phyloP scores from a whole-genome alignment of 92 coral and sea anemone genomes.

The Bergia puertoricense region DNA sequence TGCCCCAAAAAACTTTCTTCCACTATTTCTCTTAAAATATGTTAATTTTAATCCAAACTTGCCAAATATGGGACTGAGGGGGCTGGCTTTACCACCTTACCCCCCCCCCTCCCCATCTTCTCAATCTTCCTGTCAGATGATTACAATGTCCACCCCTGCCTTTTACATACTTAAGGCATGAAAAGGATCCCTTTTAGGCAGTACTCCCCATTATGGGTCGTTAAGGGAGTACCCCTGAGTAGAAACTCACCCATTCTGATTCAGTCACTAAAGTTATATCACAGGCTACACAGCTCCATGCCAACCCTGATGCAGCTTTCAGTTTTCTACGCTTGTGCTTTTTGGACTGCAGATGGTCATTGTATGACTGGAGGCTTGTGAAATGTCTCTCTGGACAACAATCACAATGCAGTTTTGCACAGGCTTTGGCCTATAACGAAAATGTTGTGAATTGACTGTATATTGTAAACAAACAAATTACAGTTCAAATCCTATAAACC shows the following conservation, averaged over 20 bases:
- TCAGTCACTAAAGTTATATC: slow-evolving; percentile 59
- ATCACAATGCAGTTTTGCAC: slow-evolving; percentile 59
- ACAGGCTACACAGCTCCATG: slow-evolving; percentile 70
- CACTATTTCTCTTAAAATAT: no score
- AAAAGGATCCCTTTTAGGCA: neutral
- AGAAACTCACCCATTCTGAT: slow-evolving; percentile 67
- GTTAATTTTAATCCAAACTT: no score
- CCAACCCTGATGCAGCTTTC: slow-evolving; percentile 39
- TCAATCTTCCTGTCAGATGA: no score
- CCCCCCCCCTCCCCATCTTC: no score
- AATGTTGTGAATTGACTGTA: neutral
- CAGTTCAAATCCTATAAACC: neutral
- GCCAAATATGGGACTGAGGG: no score
- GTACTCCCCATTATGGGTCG: neutral
- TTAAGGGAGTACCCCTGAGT: neutral
- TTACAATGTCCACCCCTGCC: no score
- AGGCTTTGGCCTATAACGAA: slow-evolving; percentile 53
- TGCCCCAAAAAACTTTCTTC: no score
- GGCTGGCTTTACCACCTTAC: no score
- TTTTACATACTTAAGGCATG: neutral
- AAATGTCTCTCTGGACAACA: slow-evolving; percentile 59
- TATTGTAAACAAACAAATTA: neutral
- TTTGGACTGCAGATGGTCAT: slow-evolving; percentile 75
- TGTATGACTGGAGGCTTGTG: slow-evolving; percentile 66
- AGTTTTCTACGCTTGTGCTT: slow-evolving; percentile 57